These are phyloP conservation scores for Cataglyphis albicans DNA, from an alignment of 2,888 invertebrate genomes.

Conservation along the genomic window DNA sequence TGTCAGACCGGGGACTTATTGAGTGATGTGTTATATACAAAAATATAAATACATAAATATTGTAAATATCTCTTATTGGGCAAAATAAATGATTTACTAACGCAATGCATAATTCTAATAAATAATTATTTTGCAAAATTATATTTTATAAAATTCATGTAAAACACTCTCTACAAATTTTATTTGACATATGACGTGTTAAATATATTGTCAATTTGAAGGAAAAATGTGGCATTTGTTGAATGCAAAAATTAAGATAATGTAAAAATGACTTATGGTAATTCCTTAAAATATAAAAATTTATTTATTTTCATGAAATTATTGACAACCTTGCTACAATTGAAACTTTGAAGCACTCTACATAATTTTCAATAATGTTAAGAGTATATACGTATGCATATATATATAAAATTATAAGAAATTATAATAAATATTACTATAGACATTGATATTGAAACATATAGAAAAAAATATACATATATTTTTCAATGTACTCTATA, in stretches of 20 bases:
- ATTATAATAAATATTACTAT: neutral
- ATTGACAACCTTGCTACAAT: neutral
- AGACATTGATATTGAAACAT: neutral
- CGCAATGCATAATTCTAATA: too few species aligned
- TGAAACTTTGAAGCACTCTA: neutral
- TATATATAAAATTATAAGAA: neutral
- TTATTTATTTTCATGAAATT: neutral
- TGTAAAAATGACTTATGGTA: neutral
- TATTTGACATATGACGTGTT: neutral
- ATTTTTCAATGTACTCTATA: neutral
- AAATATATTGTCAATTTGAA: neutral
- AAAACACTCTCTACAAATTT: neutral
- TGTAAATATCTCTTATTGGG: neutral
- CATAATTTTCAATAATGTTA: neutral
- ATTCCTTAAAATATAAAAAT: neutral
- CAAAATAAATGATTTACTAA: neutral
- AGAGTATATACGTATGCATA: neutral
- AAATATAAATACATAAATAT: neutral
- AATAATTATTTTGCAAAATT: neutral
- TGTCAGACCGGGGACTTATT: too few species aligned
- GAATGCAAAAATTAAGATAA: neutral
- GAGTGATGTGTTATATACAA: neutral
- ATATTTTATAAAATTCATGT: neutral
- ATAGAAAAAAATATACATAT: neutral
- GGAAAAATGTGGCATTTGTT: neutral